Evolutionary conservation across 2,888 invertebrate genomes (phyloP).

Genomic region (Nomada goodeniana): DNA sequence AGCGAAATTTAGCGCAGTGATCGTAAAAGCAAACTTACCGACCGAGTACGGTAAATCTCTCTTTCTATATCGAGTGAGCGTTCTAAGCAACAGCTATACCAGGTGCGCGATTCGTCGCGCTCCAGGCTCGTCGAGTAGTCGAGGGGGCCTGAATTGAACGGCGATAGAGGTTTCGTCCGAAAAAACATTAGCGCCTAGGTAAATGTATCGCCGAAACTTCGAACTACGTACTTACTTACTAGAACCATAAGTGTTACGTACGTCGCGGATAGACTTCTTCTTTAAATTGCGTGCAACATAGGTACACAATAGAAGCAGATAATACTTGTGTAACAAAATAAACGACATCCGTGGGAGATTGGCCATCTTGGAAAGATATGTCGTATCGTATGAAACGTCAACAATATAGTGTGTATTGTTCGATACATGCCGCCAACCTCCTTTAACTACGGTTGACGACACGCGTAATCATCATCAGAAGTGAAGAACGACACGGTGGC

Average conservation of each 20-base stretch:
- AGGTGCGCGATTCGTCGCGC: conserved; percentile 36
- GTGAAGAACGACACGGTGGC: conserved; percentile 66
- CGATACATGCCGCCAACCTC: conserved; percentile 64
- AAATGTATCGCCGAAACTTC: conserved; percentile 50
- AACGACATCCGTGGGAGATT: conserved; percentile 52
- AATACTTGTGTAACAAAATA: conserved; percentile 49
- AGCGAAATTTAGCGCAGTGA: conserved; percentile 4
- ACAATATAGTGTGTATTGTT: conserved; percentile 76
- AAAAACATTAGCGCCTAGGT: conserved; percentile 61
- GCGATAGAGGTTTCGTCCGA: conserved; percentile 37
- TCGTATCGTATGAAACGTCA: conserved; percentile 77
- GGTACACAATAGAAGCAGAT: conserved; percentile 14
- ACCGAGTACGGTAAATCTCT: background rate
- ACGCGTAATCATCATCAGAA: conserved; percentile 44
- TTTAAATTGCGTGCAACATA: conserved; percentile 8
- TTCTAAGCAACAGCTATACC: conserved; percentile 24
- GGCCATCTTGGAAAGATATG: conserved; percentile 81
- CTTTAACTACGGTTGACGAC: conserved; percentile 56
- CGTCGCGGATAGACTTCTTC: conserved; percentile 6
- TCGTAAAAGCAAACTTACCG: conserved; percentile 18
- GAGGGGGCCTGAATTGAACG: conserved; percentile 37
- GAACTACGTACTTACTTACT: conserved; percentile 44
- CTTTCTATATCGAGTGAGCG: conserved; percentile 11
- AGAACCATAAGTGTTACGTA: conserved; percentile 31
- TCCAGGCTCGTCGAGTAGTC: conserved; percentile 25